These are phyloP conservation scores for Manis crassicaudata DNA, from an alignment of 2,797 vertebrate genomes.

Conservation along the genomic window DNA sequence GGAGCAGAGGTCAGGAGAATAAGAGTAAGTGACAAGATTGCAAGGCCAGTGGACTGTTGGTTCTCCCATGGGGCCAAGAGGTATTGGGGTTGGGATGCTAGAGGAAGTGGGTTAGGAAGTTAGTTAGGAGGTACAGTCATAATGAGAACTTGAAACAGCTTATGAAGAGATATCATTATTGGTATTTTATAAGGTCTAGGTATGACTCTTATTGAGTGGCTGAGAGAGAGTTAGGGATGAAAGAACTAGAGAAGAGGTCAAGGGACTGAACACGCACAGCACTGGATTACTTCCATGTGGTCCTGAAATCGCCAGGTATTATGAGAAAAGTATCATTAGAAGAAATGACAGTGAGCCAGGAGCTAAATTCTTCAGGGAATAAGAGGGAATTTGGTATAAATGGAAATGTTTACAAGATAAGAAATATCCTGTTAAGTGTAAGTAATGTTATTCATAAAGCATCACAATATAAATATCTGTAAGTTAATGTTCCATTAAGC, in stretches of 20 bases:
- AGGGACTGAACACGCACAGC: not conserved
- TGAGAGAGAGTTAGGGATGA: not conserved
- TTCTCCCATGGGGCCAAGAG: not conserved
- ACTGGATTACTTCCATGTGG: not conserved
- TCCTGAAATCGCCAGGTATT: not conserved
- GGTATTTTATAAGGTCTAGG: not conserved
- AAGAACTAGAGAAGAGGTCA: not conserved
- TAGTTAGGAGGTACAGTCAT: not conserved
- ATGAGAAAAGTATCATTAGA: not conserved
- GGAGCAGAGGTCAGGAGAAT: not conserved
- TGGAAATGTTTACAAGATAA: not conserved
- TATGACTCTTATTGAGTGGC: not conserved
- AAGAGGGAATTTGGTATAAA: not conserved
- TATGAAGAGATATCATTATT: not conserved
- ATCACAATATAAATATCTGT: not conserved
- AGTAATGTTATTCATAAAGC: not conserved
- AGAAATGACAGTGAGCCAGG: not conserved
- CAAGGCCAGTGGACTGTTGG: not conserved
- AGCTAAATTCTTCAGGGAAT: conserved; percentile 33
- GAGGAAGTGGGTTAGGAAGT: not conserved
- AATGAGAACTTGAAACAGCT: not conserved
- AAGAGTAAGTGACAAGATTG: not conserved
- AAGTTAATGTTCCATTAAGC: not conserved
- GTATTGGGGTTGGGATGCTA: not conserved
- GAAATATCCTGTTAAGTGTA: not conserved